phyloP scores from a whole-genome alignment of 2,797 vertebrate genomes.

The Chanos chanos region DNA sequence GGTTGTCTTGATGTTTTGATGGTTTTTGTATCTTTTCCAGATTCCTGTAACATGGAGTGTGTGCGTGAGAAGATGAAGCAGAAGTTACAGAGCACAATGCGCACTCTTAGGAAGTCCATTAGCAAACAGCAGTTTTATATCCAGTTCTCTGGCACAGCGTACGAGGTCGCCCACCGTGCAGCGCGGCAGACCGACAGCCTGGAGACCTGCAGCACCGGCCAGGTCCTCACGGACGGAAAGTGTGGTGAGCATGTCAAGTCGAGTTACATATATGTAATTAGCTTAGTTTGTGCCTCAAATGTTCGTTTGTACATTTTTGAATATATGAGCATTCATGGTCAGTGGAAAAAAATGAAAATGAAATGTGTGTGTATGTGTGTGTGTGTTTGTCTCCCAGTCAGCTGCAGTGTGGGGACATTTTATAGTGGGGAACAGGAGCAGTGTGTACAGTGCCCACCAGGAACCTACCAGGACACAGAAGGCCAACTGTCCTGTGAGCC shows the following conservation, averaged over 20 bases:
- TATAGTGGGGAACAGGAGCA: slow-evolving; percentile 85
- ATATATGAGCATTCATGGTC: too few species aligned
- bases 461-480: slow-evolving; percentile 87
- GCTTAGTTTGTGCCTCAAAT: too few species aligned
- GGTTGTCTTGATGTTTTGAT: slow-evolving; percentile 1
- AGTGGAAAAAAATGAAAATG: too few species aligned
- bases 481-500: slow-evolving; percentile 91
- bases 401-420: slow-evolving; percentile 83
- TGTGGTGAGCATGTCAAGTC: slow-evolving; percentile 87
- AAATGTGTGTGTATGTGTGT: slow-evolving; percentile 1
- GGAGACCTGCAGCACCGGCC: slow-evolving; percentile 81
- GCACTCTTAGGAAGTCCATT: slow-evolving; percentile 89
- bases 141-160: slow-evolving; percentile 89
- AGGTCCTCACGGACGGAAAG: slow-evolving; percentile 81
- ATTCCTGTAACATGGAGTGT: slow-evolving; percentile 84
- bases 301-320: too few species aligned
- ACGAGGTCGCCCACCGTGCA: slow-evolving; percentile 88
- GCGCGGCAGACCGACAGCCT: slow-evolving; percentile 71
- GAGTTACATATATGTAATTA: too few species aligned
- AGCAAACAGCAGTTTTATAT: slow-evolving; percentile 94
- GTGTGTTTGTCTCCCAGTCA: slow-evolving; percentile 68
- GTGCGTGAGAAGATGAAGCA: slow-evolving; percentile 82
- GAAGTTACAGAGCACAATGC: slow-evolving; percentile 87
- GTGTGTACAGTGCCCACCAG: slow-evolving; percentile 80
- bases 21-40: slow-evolving; percentile 57